Evolutionary conservation across 1,140 invertebrate genomes (phyloP), one percentile per base, ranked within the genome.

Genomic region (Steinernema khuongi): DNA sequence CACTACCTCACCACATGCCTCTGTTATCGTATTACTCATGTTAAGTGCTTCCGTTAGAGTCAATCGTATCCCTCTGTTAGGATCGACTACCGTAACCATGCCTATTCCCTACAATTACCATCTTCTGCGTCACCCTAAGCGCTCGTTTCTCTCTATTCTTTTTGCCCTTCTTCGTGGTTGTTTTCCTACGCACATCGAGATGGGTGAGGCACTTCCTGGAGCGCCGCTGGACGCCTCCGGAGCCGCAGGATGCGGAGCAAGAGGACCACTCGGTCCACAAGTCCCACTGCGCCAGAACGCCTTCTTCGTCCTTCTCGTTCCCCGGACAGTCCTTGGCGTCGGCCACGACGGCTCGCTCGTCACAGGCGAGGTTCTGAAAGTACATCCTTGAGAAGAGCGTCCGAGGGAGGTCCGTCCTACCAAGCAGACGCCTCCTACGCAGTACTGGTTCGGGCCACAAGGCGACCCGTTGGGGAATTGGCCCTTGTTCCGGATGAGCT

Each of bases 201-300:
- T 43, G 36, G 1, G 74, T 67, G n/a, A 50, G 30, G 71, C 91
- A 91, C 14, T 85, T 85, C 14, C 90, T 84, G 32, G 88, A 87
- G 17, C 91, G 87, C 43, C 86, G 87, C 86, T 93, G 92, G 17
- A 89, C 87, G 0, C 93, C 92, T 0, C 90, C 89, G n/a, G 1
- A n/a, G 0, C 91, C 92, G 83, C 93, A 94, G 1, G 88, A 87
- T 0, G 88, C 80, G 0, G 89, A 89, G 92, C 93, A 94, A 0
- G 88, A 77, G 0, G 89, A 89, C 91, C 92, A 94, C 32, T 88
- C 87, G 18, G 88, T 88, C 91, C 91, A 92, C 0, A 86, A 86
- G 2, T 85, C 87, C 73, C 90, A 88, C 31, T 76, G 73, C 19
- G 22, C 14, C 7, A n/a, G 22, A 67, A 68, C 2, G 18, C 29